A percentile compares a stretch with the other conserved stretches of the same genome.
phyloP scores from a whole-genome alignment of 2,797 vertebrate species.

The Smutsia temminckii region DNA sequence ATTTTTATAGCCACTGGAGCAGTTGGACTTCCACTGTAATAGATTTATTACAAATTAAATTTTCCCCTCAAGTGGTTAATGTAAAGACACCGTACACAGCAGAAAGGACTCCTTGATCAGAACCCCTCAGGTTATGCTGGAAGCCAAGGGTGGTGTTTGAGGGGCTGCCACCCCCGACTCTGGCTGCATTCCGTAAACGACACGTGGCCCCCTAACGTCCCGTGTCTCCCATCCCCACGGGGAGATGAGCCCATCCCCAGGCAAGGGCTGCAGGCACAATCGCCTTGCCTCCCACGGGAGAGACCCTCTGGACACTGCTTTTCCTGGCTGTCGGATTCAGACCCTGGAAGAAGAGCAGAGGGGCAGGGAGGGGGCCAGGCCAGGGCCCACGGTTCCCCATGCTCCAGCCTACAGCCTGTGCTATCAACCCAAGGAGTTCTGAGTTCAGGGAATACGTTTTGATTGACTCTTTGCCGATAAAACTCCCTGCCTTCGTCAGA shows the following conservation, averaged over 20 bases:
- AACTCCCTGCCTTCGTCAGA: not conserved
- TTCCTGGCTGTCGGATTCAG: not conserved
- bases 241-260: fast-evolving
- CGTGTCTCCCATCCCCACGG: fast-evolving
- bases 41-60: constrained; percentile 81
- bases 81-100: not conserved
- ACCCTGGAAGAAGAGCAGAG: not conserved
- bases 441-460: not conserved
- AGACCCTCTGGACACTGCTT: fast-evolving
- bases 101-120: not conserved
- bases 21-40: constrained; percentile 75
- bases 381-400: fast-evolving
- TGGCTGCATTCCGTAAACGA: not conserved
- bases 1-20: constrained; percentile 80
- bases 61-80: constrained; percentile 68
- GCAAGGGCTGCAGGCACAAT: not conserved
- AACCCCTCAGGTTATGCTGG: fast-evolving
- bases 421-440: not conserved
- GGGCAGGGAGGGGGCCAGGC: fast-evolving
- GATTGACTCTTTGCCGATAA: not conserved
- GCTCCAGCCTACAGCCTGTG: not conserved
- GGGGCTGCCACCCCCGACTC: not conserved
- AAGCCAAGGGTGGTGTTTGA: not conserved
- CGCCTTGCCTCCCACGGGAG: not conserved
- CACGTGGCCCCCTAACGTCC: too few relatives aligned